Conservation (phyloP, 1,140 invertebrate species). For the Pteromalus puparum region DNA sequence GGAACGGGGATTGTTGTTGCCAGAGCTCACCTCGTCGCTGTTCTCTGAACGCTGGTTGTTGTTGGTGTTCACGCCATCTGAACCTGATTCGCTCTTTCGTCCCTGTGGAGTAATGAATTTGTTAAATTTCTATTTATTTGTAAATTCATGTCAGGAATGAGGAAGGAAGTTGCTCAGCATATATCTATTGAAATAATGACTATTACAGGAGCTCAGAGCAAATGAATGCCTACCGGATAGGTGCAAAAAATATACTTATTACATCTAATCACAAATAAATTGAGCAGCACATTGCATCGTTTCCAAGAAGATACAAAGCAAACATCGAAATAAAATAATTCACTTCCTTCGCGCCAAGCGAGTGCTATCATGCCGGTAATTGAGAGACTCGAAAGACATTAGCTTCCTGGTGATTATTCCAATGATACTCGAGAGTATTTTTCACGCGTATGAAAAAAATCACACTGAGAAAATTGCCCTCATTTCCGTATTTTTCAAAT, state of each 20-base stretch:
- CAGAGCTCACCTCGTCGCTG: constrained; percentile 69
- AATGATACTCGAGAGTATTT: not conserved
- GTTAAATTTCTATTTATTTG: constrained; percentile 26
- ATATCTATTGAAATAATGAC: not conserved
- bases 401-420: constrained; percentile 4
- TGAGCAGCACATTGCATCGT: not conserved
- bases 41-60: constrained; percentile 64
- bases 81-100: constrained; percentile 79
- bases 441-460: not conserved
- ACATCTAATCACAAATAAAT: not conserved
- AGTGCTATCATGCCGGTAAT: not conserved
- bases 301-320: not conserved
- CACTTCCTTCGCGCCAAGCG: not conserved
- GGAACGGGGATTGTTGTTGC: constrained; percentile 61
- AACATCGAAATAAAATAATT: not conserved
- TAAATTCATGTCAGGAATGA: not conserved
- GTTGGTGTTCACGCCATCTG: constrained; percentile 71
- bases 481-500: constrained; percentile 22
- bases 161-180: too few relatives aligned
- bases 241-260: not conserved
- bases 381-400: not conserved
- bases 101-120: constrained; percentile 63
- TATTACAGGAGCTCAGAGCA: not conserved
- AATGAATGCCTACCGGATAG: not conserved
- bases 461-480: not conserved